A percentile compares a stretch with the other conserved stretches of the same genome.
phyloP scores from a whole-genome alignment of 2,888 invertebrate species.

The Lapara coniferarum region DNA sequence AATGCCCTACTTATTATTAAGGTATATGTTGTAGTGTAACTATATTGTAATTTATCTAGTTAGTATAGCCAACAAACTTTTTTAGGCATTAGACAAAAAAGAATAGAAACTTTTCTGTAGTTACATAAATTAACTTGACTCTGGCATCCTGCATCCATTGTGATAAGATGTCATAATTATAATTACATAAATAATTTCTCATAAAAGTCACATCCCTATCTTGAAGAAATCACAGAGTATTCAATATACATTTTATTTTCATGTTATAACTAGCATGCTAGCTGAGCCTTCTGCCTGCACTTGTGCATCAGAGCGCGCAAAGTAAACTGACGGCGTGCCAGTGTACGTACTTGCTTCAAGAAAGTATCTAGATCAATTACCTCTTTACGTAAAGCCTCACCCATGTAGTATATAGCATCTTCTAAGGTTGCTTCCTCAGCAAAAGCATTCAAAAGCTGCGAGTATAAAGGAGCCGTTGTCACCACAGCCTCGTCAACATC shows the following conservation, averaged over 20 bases:
- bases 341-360: slow-evolving; percentile 96
- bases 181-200: background rate
- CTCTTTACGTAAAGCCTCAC: slow-evolving; percentile 95
- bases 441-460: slow-evolving; percentile 97
- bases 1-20: too few species aligned
- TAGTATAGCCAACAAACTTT: too few species aligned
- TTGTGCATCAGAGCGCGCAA: slow-evolving; percentile 97
- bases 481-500: slow-evolving; percentile 98
- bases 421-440: slow-evolving; percentile 99
- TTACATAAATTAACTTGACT: too few species aligned
- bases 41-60: too few species aligned
- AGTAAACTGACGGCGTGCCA: slow-evolving; percentile 98
- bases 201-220: slow-evolving; percentile 32
- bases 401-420: slow-evolving; percentile 99
- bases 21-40: too few species aligned
- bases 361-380: slow-evolving; percentile 98
- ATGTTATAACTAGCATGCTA: slow-evolving; percentile 84
- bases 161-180: background rate
- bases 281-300: slow-evolving; percentile 96
- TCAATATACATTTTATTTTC: slow-evolving; percentile 33
- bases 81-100: too few species aligned
- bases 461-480: slow-evolving; percentile 97
- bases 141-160: too few species aligned
- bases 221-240: slow-evolving; percentile 39
- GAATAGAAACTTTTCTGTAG: too few species aligned